Conservation (phyloP, 2,797 vertebrate genomes). For the Emydoidea blandingii region DNA sequence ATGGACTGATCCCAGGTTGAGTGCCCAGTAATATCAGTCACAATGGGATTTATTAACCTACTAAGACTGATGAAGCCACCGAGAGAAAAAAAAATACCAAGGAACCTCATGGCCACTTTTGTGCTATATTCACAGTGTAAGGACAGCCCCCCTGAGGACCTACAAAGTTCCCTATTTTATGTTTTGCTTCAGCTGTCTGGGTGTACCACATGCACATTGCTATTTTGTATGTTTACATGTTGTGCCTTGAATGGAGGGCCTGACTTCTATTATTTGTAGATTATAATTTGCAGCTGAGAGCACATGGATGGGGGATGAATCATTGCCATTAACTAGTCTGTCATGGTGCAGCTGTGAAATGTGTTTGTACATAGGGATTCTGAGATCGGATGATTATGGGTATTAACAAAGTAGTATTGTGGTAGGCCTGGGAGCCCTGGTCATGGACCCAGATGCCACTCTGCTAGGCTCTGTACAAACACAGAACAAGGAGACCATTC, state of each 20-base stretch:
- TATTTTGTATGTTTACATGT: no score
- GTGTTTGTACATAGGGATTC: accelerated
- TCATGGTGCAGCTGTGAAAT: not conserved
- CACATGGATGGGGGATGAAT: accelerated
- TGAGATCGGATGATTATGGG: not conserved
- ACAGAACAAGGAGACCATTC: no score
- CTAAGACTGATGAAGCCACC: not conserved
- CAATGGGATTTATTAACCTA: not conserved
- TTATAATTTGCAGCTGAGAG: not conserved
- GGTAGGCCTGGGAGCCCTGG: no score
- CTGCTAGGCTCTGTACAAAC: no score
- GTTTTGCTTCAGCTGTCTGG: accelerated
- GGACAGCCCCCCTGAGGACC: no score
- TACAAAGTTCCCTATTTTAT: not conserved
- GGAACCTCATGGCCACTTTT: accelerated
- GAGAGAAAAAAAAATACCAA: not conserved
- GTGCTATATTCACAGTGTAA: accelerated
- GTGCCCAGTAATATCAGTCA: conserved; percentile 33
- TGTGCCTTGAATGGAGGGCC: no score
- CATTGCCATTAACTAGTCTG: not conserved
- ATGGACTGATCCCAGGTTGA: conserved; percentile 52
- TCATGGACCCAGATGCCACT: no score
- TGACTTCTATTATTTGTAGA: accelerated
- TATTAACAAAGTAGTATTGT: no score
- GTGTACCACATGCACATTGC: no score